Evolutionary conservation across 1,140 invertebrate genomes (phyloP).

Genomic region (Leptinotarsa defecta): DNA sequence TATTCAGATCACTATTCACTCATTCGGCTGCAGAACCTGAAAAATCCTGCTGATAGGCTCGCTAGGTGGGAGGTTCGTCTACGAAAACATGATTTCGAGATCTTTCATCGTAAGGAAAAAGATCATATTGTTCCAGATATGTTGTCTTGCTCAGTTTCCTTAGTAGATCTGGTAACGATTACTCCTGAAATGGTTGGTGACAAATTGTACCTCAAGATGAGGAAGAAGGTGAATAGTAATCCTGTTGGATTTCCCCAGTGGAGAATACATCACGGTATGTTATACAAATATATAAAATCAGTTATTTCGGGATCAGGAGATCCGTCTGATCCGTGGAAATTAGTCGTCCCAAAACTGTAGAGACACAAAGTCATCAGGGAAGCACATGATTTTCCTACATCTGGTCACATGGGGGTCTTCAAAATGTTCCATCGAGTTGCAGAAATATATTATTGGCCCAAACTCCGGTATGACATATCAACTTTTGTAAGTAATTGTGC

Average conservation of each 20-base stretch:
- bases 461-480: conserved; percentile 41
- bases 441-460: conserved; percentile 47
- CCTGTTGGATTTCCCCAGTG: conserved; percentile 23
- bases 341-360: conserved; percentile 17
- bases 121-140: too few species aligned
- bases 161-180: too few species aligned
- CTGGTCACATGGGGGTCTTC: conserved; percentile 43
- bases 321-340: conserved; percentile 4
- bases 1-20: too few species aligned
- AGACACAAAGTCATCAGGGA: neutral
- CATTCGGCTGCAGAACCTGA: too few species aligned
- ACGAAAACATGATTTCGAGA: too few species aligned
- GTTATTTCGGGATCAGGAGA: neutral
- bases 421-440: conserved; percentile 42
- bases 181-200: too few species aligned
- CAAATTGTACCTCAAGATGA: too few species aligned
- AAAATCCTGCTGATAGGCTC: too few species aligned
- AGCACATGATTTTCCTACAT: conserved; percentile 27
- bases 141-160: too few species aligned
- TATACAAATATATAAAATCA: conserved; percentile 26
- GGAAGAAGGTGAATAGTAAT: too few species aligned
- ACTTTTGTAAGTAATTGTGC: conserved; percentile 42
- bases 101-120: too few species aligned
- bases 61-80: too few species aligned
- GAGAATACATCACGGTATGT: conserved; percentile 18